A percentile compares a stretch with the other conserved stretches of the same genome.
Evolutionary conservation across 2,113 vertebrate species (phyloP).

Genomic region (Circaetus cinerascens): DNA sequence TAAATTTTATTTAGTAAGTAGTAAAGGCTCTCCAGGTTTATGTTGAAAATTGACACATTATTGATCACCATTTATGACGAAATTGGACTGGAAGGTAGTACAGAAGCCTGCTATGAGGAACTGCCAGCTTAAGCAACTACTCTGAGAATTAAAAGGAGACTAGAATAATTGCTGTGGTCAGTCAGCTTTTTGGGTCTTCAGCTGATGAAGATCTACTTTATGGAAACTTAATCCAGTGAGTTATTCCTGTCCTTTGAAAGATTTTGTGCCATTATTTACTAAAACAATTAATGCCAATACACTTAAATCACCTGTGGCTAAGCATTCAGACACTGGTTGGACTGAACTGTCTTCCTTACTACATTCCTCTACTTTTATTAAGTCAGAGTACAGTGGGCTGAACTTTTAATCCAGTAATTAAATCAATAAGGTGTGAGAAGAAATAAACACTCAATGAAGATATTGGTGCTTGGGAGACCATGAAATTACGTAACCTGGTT

Average conservation of each 20-base stretch:
- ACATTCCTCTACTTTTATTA: background rate
- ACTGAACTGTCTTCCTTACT: background rate
- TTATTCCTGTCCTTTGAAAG: background rate
- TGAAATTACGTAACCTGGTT: background rate
- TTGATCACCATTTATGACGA: background rate
- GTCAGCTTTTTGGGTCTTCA: background rate
- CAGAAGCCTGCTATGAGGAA: background rate
- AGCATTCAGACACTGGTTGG: background rate
- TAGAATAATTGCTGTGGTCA: background rate
- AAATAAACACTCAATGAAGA: background rate
- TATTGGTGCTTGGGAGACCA: background rate
- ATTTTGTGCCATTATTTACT: background rate
- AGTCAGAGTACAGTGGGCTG: background rate
- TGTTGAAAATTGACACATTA: background rate
- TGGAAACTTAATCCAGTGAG: background rate
- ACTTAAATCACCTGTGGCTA: background rate
- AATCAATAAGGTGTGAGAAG: background rate
- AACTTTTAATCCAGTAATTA: background rate
- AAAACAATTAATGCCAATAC: background rate
- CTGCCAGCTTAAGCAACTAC: background rate
- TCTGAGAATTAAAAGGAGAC: background rate
- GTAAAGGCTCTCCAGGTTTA: background rate
- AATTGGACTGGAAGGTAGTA: background rate
- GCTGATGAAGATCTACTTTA: background rate
- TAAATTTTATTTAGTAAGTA: background rate